These are phyloP conservation scores for Embiotoca jacksoni DNA, from an alignment of 2,113 vertebrate species.

Conservation along the genomic window DNA sequence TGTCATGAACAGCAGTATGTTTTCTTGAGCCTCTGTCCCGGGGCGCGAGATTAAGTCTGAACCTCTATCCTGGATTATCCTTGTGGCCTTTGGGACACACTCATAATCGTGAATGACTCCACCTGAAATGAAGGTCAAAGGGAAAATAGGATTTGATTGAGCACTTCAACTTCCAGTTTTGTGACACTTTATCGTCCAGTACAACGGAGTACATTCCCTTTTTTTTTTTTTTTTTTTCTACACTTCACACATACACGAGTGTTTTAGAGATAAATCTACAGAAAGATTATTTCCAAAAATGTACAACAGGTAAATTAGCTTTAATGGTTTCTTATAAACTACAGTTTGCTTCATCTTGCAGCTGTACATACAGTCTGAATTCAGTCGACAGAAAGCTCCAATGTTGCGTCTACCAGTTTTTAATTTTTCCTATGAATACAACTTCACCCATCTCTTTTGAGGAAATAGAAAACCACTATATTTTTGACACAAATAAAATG, in stretches of 20 bases:
- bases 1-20: slow-evolving; percentile 50
- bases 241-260: neutral
- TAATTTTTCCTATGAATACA: slow-evolving; percentile 5
- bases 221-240: neutral
- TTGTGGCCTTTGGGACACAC: slow-evolving; percentile 53
- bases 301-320: neutral
- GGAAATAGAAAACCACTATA: slow-evolving; percentile 14
- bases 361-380: too few species aligned
- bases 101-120: slow-evolving; percentile 56
- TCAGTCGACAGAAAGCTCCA: too few species aligned
- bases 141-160: slow-evolving; percentile 51
- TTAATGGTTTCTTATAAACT: neutral
- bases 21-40: slow-evolving; percentile 67
- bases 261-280: neutral
- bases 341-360: neutral
- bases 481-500: slow-evolving; percentile 42
- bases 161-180: slow-evolving; percentile 15
- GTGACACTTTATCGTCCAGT: neutral
- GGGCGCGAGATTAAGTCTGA: slow-evolving; percentile 65
- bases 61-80: slow-evolving; percentile 76
- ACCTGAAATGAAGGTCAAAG: slow-evolving; percentile 72
- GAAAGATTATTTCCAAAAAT: neutral
- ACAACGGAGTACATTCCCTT: neutral
- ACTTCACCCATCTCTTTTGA: slow-evolving; percentile 15
- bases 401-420: neutral